Percentiles rank a stretch among this genome's conserved stretches.
Conservation (phyloP, 2,113 vertebrate genomes). For the Centropus unirufus region DNA sequence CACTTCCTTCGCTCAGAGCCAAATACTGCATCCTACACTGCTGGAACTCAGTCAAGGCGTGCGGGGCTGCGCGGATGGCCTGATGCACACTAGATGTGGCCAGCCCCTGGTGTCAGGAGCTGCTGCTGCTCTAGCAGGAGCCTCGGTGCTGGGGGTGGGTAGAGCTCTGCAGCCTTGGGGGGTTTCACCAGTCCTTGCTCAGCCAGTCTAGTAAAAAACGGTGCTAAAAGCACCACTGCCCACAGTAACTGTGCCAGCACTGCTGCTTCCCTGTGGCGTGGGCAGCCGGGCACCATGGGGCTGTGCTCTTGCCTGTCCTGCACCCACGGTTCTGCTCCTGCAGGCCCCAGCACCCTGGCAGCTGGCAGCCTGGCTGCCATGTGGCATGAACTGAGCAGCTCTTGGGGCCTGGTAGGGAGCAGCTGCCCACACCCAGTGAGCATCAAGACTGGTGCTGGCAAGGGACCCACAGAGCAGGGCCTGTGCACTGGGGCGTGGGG, state of each 20-base stretch:
- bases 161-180: neutral
- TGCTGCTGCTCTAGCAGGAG: neutral
- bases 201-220: rapidly evolving
- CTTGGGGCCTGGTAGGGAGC: neutral
- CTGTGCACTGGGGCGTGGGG: rapidly evolving
- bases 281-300: no score
- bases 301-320: neutral
- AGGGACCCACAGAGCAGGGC: neutral
- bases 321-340: rapidly evolving
- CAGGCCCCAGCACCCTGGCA: rapidly evolving
- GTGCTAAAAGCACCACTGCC: neutral
- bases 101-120: rapidly evolving
- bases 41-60: neutral
- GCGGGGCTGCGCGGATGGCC: rapidly evolving
- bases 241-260: rapidly evolving
- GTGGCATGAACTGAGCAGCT: neutral
- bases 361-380: rapidly evolving
- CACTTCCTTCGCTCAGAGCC: neutral
- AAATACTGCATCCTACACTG: neutral
- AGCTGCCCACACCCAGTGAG: rapidly evolving
- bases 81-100: rapidly evolving
- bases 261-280: neutral
- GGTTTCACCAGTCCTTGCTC: rapidly evolving
- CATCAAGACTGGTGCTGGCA: rapidly evolving
- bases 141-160: neutral